phyloP scores from a whole-genome alignment of 2,113 vertebrate genomes.

The Cygnus buccinator region DNA sequence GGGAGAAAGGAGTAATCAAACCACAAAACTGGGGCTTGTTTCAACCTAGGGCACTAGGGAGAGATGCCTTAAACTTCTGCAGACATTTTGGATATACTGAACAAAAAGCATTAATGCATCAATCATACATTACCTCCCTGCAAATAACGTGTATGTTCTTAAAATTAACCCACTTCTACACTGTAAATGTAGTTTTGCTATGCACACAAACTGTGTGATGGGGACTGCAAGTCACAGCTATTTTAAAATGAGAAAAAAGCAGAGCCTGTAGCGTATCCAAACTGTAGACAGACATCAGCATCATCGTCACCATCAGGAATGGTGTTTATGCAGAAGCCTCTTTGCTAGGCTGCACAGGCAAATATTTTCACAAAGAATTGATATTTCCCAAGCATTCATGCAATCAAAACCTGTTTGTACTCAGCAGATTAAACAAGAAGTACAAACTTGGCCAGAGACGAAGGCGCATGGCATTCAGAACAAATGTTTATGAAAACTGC shows the following conservation, averaged over 20 bases:
- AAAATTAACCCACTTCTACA: background rate
- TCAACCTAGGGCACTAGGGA: background rate
- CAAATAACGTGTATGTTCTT: background rate
- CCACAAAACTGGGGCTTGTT: background rate
- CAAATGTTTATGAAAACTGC: background rate
- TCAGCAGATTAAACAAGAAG: background rate
- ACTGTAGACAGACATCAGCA: background rate
- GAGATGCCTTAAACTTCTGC: background rate
- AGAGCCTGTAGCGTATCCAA: background rate
- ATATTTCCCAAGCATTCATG: background rate
- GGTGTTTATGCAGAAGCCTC: background rate
- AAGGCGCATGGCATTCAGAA: background rate
- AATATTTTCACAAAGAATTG: conserved; percentile 3
- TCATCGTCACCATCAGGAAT: background rate
- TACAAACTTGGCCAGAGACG: background rate
- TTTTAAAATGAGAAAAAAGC: background rate
- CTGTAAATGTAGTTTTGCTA: background rate
- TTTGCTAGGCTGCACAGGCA: background rate
- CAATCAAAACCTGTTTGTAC: conserved; percentile 2
- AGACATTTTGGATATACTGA: background rate
- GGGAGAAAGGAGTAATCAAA: background rate
- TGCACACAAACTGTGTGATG: background rate
- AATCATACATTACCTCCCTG: background rate
- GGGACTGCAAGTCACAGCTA: background rate
- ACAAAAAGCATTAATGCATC: background rate